Percentiles rank a stretch among this genome's conserved stretches.
Conservation (phyloP, 1,140 invertebrate genomes). For the Aleiodes sp. region DNA sequence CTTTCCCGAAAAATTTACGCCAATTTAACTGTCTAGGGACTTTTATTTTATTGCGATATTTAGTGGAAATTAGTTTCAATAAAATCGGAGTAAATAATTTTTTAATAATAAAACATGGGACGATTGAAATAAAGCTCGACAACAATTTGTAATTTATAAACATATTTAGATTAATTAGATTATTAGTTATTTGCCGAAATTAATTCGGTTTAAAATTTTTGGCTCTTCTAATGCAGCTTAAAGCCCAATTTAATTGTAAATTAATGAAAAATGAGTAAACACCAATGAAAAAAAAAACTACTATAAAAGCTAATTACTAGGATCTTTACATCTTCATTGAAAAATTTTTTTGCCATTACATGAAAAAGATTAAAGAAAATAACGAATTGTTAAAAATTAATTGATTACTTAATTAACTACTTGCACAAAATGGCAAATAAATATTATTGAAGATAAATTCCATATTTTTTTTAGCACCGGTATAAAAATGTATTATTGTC, state of each 20-base stretch:
- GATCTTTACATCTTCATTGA: background rate
- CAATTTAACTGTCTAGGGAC: too few species aligned
- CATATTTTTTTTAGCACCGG: slow-evolving; percentile 12
- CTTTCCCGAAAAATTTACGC: too few species aligned
- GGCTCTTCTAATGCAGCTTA: background rate
- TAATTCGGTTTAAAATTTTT: too few species aligned
- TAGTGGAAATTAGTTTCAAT: too few species aligned
- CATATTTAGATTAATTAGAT: too few species aligned
- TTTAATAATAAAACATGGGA: too few species aligned
- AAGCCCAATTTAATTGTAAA: background rate
- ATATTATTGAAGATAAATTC: slow-evolving; percentile 9
- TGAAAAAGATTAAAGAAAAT: background rate
- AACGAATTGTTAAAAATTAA: background rate
- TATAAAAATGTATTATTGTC: slow-evolving; percentile 18
- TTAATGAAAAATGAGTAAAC: background rate
- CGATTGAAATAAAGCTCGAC: too few species aligned
- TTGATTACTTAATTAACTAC: background rate
- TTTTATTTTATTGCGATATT: too few species aligned
- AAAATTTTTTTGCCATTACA: background rate
- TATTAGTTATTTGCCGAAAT: too few species aligned
- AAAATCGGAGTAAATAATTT: too few species aligned
- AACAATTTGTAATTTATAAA: too few species aligned
- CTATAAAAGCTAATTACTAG: background rate
- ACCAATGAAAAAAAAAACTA: background rate
- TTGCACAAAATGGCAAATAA: slow-evolving; percentile 14